Base-by-base conservation (phyloP, 2,113 vertebrate species). In the Anoplopoma fimbria region DNA sequence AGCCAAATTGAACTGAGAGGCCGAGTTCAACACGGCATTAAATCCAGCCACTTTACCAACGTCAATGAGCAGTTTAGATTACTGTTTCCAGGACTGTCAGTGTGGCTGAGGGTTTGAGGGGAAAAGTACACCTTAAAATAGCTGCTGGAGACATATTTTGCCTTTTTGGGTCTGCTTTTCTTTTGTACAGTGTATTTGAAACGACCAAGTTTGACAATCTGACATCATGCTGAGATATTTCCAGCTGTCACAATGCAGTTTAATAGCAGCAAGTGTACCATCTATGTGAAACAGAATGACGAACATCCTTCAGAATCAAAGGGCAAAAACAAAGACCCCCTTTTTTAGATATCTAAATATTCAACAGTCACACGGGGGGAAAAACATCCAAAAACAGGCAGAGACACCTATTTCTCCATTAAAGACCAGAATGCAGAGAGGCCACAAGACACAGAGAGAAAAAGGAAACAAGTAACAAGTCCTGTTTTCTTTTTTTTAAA, bases 401-500 rank as follows among this genome's bases (percentile, higher is more conserved):
- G n/a, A 36, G 2, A 49, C 45, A 49, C 3, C 3, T 19, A 2
- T 76, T 34, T 47, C 47, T 29, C 38, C 0, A 6, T 17, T 47
- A 69, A 1, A 47, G 27, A 69, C 14, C 61, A 64, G 34, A 33
- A 42, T 4, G 29, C 55, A 42, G 45, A 17, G 64, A 79, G 69
- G 55, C 57, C 29, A 61, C 70, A 76, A 51, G 23, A 65, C 61
- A 75, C 2, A 53, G 65, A 79, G 45, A 49, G 51, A 15, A 57
- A 68, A n/a, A 64, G 42, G 68, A 63, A 75, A 67, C 8, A 38
- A 53, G 60, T 53, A 64, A 55, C 45, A 42, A 31, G 67, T 49
- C 36, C 34, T 47, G 57, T 67, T 85, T 77, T 73, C 1, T 74
- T 67, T 85, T 77, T 73, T 4, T 74, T 55, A 13, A 40, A 19